Base-by-base conservation (phyloP, 2,797 vertebrate species). In the Neopelma chrysocephalum region DNA sequence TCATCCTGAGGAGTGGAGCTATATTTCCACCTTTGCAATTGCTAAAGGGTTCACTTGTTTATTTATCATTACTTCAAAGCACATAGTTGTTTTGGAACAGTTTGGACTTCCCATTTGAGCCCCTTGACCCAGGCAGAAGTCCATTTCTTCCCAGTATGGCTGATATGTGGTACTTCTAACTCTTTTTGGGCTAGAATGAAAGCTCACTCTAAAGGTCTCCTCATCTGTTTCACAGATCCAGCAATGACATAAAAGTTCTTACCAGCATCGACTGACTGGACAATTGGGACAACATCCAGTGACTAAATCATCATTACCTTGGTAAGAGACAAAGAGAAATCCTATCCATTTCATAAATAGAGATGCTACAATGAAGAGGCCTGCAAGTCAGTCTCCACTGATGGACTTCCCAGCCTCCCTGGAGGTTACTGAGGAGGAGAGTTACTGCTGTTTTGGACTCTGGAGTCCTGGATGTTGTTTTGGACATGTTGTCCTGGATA, bases 151-250 rank as follows among this genome's bases (percentile, higher is more conserved):
- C 29, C 22, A 18, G 29, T 43, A 29, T 6, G 45, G 38, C 34
- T 66, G 26, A 15, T 47, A 19, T 0, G 1, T 56, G 42, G 16
- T 51, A 19, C 31, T 70, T 70, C 23, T 23, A 54, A 11, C 18
- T 78, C n/a, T 87, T 51, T n/a, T 64, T 64, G 29, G 16, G 16
- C 38, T n/a, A 40, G 69, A 64, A 58, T 27, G 50, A 32, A 21
- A 85, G 12, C 14, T 89, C 20, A 38, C 14, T 8, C 7, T 40
- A 16, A 73, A n/a, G 34, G 40, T 60, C 29, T 85, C 32, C 16
- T 65, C 0, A 0, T 29, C 58, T 0, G 0, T 50, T 54, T 69
- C 38, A 58, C 26, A 42, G 10, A 29, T 47, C 17, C 42, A 61
- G 38, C 31, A 29, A 71, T 31, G 31, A 80, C 45, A 61, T 11